These are phyloP conservation scores for Turnix velox DNA, from an alignment of 2,113 vertebrate genomes.

Conservation along the genomic window DNA sequence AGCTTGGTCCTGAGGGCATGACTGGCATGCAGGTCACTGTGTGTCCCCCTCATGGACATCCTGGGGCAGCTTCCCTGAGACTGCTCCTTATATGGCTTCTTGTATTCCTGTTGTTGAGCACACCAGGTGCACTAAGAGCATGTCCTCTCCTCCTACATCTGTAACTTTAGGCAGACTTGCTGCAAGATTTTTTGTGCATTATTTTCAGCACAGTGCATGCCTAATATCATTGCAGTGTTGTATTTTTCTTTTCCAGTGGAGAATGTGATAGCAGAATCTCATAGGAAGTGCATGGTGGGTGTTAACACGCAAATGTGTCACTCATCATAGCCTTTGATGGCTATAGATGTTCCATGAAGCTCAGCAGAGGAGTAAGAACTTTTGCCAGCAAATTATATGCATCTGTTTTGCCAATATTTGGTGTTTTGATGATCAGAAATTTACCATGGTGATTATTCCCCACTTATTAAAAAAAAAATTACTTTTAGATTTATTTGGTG, in stretches of 20 bases:
- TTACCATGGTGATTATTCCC: neutral
- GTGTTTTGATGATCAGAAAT: neutral
- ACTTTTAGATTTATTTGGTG: neutral
- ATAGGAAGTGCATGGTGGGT: neutral
- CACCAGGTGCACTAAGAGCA: no score
- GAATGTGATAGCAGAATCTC: neutral
- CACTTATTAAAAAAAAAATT: neutral
- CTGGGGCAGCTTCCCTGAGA: rapidly evolving
- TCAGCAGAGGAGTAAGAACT: neutral
- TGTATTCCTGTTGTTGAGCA: neutral
- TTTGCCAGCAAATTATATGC: neutral
- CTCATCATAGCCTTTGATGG: neutral
- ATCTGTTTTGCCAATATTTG: neutral
- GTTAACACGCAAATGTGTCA: neutral
- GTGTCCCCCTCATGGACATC: neutral
- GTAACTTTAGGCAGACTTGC: neutral
- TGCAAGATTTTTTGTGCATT: neutral
- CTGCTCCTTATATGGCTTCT: neutral
- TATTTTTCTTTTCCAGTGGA: neutral
- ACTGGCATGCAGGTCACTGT: neutral
- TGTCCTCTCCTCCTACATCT: neutral
- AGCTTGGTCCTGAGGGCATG: neutral
- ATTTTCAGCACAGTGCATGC: neutral
- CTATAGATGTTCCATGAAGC: neutral
- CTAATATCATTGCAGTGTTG: neutral